Evolutionary conservation across 2,888 invertebrate genomes (phyloP).

Genomic region (Sabellastarte sp.): DNA sequence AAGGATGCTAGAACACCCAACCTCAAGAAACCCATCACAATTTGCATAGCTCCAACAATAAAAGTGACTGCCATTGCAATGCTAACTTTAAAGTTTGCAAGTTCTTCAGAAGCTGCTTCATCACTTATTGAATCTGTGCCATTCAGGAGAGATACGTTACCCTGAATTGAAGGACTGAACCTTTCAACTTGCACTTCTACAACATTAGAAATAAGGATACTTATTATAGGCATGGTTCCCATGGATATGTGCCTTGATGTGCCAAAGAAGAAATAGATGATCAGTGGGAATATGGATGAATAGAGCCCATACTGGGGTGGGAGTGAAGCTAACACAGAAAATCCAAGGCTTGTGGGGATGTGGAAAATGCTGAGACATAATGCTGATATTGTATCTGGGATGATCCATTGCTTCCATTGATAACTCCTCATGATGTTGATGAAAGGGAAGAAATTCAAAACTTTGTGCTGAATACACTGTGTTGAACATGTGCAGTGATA

Average conservation of each 20-base stretch:
- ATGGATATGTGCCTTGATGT: constrained; percentile 86
- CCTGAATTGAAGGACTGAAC: not conserved
- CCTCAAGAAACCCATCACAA: constrained; percentile 75
- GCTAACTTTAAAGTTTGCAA: constrained; percentile 10
- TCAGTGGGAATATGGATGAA: constrained; percentile 87
- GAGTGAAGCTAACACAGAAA: constrained; percentile 60
- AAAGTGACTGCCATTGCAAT: constrained; percentile 27
- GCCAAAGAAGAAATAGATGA: constrained; percentile 80
- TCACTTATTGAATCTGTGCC: not conserved
- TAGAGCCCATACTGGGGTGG: constrained; percentile 66
- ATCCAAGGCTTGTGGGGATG: constrained; percentile 25
- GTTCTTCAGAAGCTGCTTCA: too few relatives aligned
- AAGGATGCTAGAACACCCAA: constrained; percentile 75
- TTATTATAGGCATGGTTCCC: constrained; percentile 58
- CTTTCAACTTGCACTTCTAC: constrained; percentile 20
- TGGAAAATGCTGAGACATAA: not conserved
- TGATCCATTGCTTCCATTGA: not conserved
- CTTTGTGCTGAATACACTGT: too few relatives aligned
- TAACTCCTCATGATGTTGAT: not conserved
- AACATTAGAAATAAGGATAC: constrained; percentile 49
- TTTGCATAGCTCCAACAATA: constrained; percentile 61
- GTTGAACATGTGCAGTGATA: too few relatives aligned
- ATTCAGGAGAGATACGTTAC: too few relatives aligned
- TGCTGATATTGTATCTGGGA: not conserved
- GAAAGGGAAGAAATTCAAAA: not conserved